Evolutionary conservation across 2,888 invertebrate genomes (phyloP).

Genomic region (Branchipolynoe longqiensis): DNA sequence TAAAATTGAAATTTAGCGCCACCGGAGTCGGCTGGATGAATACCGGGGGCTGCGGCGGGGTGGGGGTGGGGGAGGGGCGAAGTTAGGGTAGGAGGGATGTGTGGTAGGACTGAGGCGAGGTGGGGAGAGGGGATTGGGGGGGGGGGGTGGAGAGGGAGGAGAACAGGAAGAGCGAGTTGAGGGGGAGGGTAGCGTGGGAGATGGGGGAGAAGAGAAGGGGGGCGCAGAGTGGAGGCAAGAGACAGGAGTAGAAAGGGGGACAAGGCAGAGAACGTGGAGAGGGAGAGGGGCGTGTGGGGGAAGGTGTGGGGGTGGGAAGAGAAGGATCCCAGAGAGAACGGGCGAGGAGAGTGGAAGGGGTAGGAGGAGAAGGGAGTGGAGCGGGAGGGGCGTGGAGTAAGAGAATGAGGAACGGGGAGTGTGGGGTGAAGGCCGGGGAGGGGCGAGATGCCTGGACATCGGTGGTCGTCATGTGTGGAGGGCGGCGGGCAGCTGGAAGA

Average conservation of each 20-base stretch:
- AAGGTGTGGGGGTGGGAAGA: too few species aligned
- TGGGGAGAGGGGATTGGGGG: background rate
- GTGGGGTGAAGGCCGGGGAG: background rate
- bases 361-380: slow-evolving; percentile 38
- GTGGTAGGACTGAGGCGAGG: too few species aligned
- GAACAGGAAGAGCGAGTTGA: too few species aligned
- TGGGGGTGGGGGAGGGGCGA: too few species aligned
- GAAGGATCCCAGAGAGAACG: too few species aligned
- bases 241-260: too few species aligned
- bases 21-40: slow-evolving; percentile 3
- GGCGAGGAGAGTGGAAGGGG: slow-evolving; percentile 10
- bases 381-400: background rate
- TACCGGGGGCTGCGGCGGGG: background rate
- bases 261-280: too few species aligned
- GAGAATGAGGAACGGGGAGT: slow-evolving; percentile 10
- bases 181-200: too few species aligned
- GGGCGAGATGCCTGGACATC: background rate
- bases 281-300: too few species aligned
- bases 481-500: too few species aligned
- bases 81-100: background rate
- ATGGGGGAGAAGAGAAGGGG: too few species aligned
- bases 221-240: too few species aligned
- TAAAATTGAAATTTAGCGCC: slow-evolving; percentile 58
- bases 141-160: background rate
- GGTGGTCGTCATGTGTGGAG: background rate